Percentiles rank a stretch among this genome's conserved stretches.
Evolutionary conservation across 1,140 invertebrate species (phyloP).

Genomic region (Ostrea edulis): DNA sequence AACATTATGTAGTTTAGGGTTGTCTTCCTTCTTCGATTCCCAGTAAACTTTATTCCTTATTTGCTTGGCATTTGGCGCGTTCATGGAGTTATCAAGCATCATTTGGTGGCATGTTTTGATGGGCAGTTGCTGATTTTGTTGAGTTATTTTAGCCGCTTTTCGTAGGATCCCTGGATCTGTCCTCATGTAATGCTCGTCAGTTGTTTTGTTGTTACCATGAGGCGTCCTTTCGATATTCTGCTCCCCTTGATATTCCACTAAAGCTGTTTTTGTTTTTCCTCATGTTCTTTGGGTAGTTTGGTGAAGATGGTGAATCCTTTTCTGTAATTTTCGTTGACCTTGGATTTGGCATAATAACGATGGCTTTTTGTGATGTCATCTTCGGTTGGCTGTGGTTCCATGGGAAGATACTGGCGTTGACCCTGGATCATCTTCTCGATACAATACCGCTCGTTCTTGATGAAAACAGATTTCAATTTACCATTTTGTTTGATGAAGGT

Average conservation of each 20-base stretch:
- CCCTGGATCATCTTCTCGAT: background rate
- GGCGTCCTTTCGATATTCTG: background rate
- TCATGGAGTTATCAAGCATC: background rate
- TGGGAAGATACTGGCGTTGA: background rate
- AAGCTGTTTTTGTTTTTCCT: background rate
- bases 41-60: background rate
- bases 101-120: background rate
- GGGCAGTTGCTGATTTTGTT: background rate
- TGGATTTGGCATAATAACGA: background rate
- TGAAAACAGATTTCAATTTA: background rate
- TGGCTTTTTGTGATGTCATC: background rate
- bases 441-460: background rate
- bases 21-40: background rate
- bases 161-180: background rate
- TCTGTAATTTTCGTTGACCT: background rate
- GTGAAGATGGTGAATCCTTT: background rate
- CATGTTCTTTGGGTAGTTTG: background rate
- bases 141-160: background rate
- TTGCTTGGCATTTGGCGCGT: background rate
- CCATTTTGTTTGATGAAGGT: background rate
- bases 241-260: background rate
- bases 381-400: background rate
- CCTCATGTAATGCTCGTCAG: background rate
- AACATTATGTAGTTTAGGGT: conserved; percentile 17
- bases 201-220: background rate